A percentile compares a stretch with the other conserved stretches of the same genome.
Evolutionary conservation across 2,797 vertebrate genomes (phyloP).

Genomic region (Jordanella pulchra): DNA sequence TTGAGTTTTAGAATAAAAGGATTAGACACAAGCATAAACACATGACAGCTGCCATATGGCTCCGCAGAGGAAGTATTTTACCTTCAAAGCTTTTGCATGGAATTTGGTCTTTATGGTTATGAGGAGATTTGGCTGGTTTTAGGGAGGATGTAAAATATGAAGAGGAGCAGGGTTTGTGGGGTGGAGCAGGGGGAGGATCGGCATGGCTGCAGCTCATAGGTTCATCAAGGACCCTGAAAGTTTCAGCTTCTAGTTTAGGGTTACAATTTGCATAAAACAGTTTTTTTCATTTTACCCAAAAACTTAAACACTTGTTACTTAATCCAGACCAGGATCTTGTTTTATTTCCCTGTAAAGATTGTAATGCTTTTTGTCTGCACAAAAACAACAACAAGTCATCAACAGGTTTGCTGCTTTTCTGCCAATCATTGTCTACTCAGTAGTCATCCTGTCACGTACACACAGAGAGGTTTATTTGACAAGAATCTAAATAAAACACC

Average conservation of each 20-base stretch:
- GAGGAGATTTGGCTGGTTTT: conserved; percentile 28
- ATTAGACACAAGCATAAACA: conserved; percentile 17
- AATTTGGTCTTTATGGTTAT: conserved; percentile 9
- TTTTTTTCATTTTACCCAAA: conserved; percentile 38
- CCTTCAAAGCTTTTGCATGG: background rate
- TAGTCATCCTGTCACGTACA: conserved; percentile 29
- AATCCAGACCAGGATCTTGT: conserved; percentile 6
- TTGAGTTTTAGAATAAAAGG: conserved; percentile 11
- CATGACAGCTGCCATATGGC: conserved; percentile 2
- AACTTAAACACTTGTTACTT: background rate
- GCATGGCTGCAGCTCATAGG: conserved; percentile 68
- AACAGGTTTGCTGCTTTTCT: background rate
- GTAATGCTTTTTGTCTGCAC: background rate
- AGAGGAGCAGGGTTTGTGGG: conserved; percentile 23
- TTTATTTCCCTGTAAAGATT: background rate
- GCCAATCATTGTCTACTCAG: conserved; percentile 29
- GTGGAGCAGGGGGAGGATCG: conserved; percentile 74
- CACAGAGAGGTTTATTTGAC: conserved; percentile 29
- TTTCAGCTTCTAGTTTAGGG: conserved; percentile 41
- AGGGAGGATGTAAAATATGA: conserved; percentile 5
- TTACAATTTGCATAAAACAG: conserved; percentile 40
- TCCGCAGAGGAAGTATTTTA: background rate
- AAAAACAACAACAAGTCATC: conserved; percentile 25
- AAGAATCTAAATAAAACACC: conserved; percentile 23
- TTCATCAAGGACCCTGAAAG: conserved; percentile 54